Evolutionary conservation across 2,113 vertebrate genomes (phyloP).

Genomic region (Parotia lawesii): DNA sequence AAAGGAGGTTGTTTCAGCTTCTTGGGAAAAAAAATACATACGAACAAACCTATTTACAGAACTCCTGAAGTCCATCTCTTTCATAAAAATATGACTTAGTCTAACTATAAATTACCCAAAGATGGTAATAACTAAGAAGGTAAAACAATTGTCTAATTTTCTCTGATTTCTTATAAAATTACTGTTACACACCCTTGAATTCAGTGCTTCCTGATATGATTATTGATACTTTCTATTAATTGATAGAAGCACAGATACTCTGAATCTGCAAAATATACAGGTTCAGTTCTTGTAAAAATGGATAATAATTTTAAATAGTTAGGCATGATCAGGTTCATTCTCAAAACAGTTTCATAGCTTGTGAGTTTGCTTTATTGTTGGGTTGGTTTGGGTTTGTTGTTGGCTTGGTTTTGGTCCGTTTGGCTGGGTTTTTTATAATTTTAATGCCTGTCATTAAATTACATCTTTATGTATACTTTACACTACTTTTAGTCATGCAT

Average conservation of each 20-base stretch:
- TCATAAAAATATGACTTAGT: neutral
- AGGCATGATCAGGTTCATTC: neutral
- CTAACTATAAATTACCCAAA: neutral
- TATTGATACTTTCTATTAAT: neutral
- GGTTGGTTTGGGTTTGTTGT: too few species aligned
- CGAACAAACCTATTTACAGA: neutral
- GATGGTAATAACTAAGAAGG: neutral
- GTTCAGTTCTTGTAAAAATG: neutral
- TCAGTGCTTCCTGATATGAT: neutral
- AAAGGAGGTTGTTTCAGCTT: neutral
- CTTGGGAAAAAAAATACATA: neutral
- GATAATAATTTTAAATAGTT: neutral
- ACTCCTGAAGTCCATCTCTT: neutral
- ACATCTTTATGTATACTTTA: neutral
- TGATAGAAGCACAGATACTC: neutral
- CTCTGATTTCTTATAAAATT: neutral
- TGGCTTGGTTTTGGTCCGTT: neutral
- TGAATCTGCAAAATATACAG: neutral
- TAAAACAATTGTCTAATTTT: neutral
- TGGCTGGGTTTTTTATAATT: neutral
- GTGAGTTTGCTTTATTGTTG: neutral
- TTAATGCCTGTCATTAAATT: neutral
- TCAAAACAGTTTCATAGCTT: neutral
- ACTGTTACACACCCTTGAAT: neutral
- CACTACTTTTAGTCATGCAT: neutral